Conservation (phyloP, 2,888 invertebrate species). For the Trachelus iudaicus region DNA sequence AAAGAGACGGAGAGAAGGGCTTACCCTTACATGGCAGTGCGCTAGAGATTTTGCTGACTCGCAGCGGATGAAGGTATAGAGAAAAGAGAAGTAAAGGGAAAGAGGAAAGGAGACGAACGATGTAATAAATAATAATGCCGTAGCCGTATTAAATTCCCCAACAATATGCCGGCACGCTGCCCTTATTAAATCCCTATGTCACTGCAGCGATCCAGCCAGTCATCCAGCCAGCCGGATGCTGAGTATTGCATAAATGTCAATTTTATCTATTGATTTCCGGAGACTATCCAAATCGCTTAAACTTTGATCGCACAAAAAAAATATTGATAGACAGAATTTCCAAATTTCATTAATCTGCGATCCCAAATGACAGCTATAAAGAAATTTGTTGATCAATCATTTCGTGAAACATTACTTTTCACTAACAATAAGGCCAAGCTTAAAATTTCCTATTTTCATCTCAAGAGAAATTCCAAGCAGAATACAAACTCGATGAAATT, state of each 20-base stretch:
- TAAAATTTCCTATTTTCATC: neutral
- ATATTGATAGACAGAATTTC: neutral
- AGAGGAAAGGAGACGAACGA: neutral
- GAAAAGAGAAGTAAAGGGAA: neutral
- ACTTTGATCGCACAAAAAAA: neutral
- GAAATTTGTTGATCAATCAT: neutral
- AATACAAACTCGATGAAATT: neutral
- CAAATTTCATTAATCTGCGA: neutral
- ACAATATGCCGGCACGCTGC: slow-evolving; percentile 7
- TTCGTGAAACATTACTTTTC: neutral
- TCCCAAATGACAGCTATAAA: neutral
- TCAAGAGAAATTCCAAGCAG: neutral
- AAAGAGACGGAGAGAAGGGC: neutral
- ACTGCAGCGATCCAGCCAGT: slow-evolving; percentile 1
- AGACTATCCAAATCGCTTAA: neutral
- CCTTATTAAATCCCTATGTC: slow-evolving; percentile 29
- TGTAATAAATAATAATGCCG: slow-evolving; percentile 26
- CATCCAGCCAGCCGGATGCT: neutral
- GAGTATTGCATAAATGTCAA: neutral
- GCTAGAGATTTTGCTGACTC: neutral
- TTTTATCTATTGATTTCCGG: neutral
- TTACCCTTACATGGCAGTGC: neutral
- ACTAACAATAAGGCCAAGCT: neutral
- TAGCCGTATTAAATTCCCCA: slow-evolving; percentile 25
- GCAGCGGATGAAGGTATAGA: neutral